Percentiles rank a stretch among this genome's conserved stretches.
Evolutionary conservation across 2,797 vertebrate species (phyloP).

Genomic region (Phoxinus dragarum): DNA sequence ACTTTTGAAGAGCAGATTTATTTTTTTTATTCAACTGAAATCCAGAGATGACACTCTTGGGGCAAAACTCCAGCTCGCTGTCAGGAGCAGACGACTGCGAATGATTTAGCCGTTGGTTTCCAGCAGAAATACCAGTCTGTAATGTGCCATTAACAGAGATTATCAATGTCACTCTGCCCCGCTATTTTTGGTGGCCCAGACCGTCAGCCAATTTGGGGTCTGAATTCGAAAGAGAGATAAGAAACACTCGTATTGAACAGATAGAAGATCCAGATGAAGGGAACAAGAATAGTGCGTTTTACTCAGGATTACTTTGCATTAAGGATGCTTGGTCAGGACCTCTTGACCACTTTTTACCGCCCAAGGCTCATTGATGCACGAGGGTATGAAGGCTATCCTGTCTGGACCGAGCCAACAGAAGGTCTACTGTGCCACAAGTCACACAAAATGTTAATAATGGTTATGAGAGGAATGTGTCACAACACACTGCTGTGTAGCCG

Average conservation of each 20-base stretch:
- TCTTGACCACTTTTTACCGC: background rate
- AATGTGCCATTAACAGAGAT: constrained; percentile 79
- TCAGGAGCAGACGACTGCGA: constrained; percentile 70
- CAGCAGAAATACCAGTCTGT: constrained; percentile 68
- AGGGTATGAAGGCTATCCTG: background rate
- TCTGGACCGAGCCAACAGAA: background rate
- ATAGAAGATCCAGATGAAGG: background rate
- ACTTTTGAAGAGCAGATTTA: constrained; percentile 63
- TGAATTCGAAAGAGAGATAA: constrained; percentile 72
- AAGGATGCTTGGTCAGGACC: background rate
- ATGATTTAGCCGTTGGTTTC: constrained; percentile 70
- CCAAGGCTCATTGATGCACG: background rate
- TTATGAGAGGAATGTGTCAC: background rate
- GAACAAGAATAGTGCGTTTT: background rate
- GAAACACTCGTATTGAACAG: constrained; percentile 23
- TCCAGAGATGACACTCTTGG: constrained; percentile 7
- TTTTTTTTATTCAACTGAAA: constrained; percentile 67
- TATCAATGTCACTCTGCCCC: constrained; percentile 75
- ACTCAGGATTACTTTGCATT: background rate
- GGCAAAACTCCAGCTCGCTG: constrained; percentile 54
- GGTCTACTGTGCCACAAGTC: background rate
- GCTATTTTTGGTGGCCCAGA: constrained; percentile 75
- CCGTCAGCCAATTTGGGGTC: constrained; percentile 72
- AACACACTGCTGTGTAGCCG: background rate
- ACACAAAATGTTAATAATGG: background rate